Conservation (phyloP, 2,888 invertebrate species). For the Ennomos fuscantarius region DNA sequence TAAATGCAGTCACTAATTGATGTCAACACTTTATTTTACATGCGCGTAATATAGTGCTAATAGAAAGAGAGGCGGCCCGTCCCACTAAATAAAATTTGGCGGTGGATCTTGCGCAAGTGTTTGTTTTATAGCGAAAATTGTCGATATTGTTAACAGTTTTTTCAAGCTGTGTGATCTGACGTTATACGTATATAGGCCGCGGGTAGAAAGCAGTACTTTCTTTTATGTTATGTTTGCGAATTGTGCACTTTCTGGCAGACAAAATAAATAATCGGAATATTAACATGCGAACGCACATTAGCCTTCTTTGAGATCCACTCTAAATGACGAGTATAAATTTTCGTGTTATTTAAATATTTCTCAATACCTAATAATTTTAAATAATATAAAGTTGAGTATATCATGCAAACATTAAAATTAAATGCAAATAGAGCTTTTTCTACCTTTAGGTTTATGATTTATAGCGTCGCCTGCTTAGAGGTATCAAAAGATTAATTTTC, state of each 20-base stretch:
- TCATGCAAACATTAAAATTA: too few species aligned
- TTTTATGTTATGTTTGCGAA: neutral
- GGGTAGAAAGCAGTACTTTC: neutral
- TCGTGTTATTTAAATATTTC: too few species aligned
- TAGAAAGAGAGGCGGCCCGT: conserved; percentile 56
- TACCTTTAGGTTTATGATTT: too few species aligned
- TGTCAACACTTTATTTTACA: conserved; percentile 65
- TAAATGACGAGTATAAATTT: too few species aligned
- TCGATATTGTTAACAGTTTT: conserved; percentile 37
- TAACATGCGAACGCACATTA: too few species aligned
- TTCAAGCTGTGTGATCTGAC: conserved; percentile 10
- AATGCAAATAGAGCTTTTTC: too few species aligned
- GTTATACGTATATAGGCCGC: conserved; percentile 8
- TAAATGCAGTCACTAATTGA: conserved; percentile 64
- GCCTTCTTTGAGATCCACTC: too few species aligned
- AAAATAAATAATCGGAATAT: too few species aligned
- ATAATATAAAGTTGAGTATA: too few species aligned
- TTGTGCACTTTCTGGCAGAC: neutral
- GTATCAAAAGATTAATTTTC: too few species aligned
- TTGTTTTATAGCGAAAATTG: conserved; percentile 40
- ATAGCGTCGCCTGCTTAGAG: too few species aligned
- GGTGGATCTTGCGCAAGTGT: conserved; percentile 44
- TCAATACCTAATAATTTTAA: too few species aligned
- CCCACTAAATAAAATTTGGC: conserved; percentile 55
- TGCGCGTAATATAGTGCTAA: conserved; percentile 72